These are phyloP conservation scores for Chaetodon trifasciatus DNA, from an alignment of 2,797 vertebrate genomes.

Conservation along the genomic window DNA sequence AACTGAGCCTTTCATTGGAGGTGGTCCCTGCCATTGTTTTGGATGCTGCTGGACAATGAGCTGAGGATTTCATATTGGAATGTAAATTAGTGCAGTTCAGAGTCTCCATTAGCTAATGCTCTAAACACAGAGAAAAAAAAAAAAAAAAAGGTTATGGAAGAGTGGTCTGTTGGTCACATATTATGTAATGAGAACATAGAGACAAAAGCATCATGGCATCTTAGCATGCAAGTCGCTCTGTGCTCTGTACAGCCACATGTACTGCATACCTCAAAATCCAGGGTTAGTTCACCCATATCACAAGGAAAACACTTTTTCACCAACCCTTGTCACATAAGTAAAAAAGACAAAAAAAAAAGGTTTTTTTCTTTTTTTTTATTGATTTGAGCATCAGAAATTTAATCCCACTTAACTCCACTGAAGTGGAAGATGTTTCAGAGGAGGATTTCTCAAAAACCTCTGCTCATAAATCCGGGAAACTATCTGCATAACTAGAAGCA, in stretches of 20 bases:
- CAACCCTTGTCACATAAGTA: too few relatives aligned
- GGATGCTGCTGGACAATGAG: conserved; percentile 38
- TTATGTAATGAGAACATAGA: background rate
- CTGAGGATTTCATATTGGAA: conserved; percentile 50
- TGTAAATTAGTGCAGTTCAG: conserved; percentile 50
- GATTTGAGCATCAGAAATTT: background rate
- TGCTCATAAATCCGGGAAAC: background rate
- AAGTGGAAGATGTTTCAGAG: background rate
- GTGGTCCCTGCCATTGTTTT: conserved; percentile 58
- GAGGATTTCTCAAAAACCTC: background rate
- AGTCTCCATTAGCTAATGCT: conserved; percentile 36
- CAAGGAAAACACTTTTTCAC: background rate
- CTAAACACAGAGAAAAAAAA: conserved; percentile 23
- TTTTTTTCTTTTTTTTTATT: background rate
- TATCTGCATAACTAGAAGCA: background rate
- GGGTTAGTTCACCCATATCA: too few relatives aligned
- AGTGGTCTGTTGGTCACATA: conserved; percentile 5
- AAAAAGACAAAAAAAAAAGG: background rate
- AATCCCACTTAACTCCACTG: background rate
- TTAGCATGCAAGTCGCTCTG: background rate
- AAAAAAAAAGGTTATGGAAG: conserved; percentile 6
- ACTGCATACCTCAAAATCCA: background rate
- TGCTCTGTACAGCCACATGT: background rate
- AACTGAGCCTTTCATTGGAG: conserved; percentile 63
- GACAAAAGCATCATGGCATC: background rate